Percentiles rank a stretch among this genome's conserved stretches.
Conservation (phyloP, 1,140 invertebrate species). For the Linepithema humile region DNA sequence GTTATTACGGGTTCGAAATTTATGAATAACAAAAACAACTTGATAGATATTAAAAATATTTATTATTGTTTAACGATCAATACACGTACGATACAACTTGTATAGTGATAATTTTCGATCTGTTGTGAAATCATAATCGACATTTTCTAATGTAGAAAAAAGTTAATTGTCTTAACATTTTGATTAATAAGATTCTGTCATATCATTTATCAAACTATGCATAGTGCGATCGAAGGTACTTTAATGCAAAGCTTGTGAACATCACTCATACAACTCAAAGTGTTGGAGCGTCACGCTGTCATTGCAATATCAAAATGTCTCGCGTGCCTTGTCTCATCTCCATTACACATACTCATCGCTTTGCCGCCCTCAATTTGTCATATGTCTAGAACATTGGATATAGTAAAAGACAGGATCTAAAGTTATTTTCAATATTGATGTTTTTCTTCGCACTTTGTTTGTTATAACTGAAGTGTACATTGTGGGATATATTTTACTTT, state of each 20-base stretch:
- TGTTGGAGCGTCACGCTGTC: constrained; percentile 51
- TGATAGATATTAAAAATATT: no score
- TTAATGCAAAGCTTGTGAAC: constrained; percentile 53
- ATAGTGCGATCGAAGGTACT: constrained; percentile 36
- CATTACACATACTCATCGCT: constrained; percentile 45
- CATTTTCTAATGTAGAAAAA: background rate
- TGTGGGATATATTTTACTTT: background rate
- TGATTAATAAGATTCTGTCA: constrained; percentile 30
- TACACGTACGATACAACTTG: no score
- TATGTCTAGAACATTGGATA: constrained; percentile 46
- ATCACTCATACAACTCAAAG: constrained; percentile 52
- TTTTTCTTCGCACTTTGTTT: constrained; percentile 10
- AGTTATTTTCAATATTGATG: constrained; percentile 49
- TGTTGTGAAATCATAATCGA: no score
- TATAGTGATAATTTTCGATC: no score
- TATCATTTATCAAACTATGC: constrained; percentile 46
- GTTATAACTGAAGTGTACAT: background rate
- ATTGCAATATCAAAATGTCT: constrained; percentile 55
- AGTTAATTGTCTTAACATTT: background rate
- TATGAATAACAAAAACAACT: no score
- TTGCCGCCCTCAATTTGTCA: constrained; percentile 50
- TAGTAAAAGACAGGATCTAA: constrained; percentile 21
- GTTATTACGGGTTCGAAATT: no score
- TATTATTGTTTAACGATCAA: no score
- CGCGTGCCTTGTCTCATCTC: constrained; percentile 57